These are phyloP conservation scores for Distichodus sexfasciatus DNA, from an alignment of 2,797 vertebrate genomes.

Conservation along the genomic window DNA sequence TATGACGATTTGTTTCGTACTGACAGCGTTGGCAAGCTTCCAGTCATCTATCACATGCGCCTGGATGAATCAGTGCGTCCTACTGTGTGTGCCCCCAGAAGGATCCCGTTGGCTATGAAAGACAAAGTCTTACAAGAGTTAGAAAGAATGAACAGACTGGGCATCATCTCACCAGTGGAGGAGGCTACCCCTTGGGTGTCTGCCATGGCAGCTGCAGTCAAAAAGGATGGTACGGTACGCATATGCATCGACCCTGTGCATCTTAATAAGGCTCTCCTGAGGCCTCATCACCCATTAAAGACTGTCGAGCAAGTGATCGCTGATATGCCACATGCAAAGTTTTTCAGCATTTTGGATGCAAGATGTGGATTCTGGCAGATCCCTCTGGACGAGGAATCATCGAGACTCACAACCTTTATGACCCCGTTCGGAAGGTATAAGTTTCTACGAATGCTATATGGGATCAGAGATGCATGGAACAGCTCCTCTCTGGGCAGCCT, in stretches of 20 bases:
- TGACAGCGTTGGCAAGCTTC: slow-evolving; percentile 2
- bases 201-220: slow-evolving; percentile 14
- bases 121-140: slow-evolving; percentile 2
- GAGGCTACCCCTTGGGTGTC: slow-evolving; percentile 33
- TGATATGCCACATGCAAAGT: slow-evolving; percentile 19
- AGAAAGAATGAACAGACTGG: slow-evolving; percentile 1
- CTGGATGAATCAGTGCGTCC: background rate
- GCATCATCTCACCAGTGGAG: slow-evolving; percentile 1
- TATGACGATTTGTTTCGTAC: slow-evolving; percentile 20
- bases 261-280: slow-evolving; percentile 23
- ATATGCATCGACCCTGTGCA: slow-evolving; percentile 24
- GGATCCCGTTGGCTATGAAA: slow-evolving; percentile 19
- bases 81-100: slow-evolving; percentile 3
- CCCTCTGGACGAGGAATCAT: background rate
- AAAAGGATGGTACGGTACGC: slow-evolving; percentile 1
- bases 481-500: background rate
- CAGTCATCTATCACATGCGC: slow-evolving; percentile 5
- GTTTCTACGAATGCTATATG: slow-evolving; percentile 17
- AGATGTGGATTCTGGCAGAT: slow-evolving; percentile 26
- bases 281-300: background rate
- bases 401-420: slow-evolving; percentile 15
- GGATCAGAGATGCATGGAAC: background rate
- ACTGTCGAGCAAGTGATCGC: background rate
- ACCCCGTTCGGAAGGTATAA: background rate
- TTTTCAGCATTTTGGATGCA: slow-evolving; percentile 18